phyloP scores from a whole-genome alignment of 2,113 vertebrate species.

The Naja naja region DNA sequence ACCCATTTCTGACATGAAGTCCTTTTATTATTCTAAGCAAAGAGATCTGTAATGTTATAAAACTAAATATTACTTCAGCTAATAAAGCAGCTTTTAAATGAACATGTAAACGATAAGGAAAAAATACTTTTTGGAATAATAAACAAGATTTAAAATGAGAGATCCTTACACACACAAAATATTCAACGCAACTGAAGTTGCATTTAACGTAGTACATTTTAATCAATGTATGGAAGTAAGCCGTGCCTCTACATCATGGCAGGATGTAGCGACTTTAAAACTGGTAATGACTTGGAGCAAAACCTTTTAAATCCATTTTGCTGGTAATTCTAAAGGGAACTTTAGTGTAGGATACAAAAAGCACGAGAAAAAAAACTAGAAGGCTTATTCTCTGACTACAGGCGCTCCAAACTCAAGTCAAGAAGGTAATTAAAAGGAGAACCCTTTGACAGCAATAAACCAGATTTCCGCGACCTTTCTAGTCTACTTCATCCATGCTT shows the following conservation, averaged over 20 bases:
- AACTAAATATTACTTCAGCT: not conserved
- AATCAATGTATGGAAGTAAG: not conserved
- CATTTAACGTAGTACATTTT: not conserved
- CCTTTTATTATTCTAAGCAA: not conserved
- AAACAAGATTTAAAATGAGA: not conserved
- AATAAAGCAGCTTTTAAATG: not conserved
- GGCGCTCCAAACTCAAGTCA: not conserved
- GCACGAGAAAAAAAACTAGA: not conserved
- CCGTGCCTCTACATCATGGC: not conserved
- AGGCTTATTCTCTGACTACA: not conserved
- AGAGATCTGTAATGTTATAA: not conserved
- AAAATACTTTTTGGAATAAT: not conserved
- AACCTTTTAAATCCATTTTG: not conserved
- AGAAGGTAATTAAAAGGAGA: not conserved
- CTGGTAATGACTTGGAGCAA: no score
- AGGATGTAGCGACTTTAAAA: not conserved
- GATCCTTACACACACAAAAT: not conserved
- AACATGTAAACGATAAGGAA: not conserved
- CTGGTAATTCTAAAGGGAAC: not conserved
- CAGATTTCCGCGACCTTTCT: rapidly evolving
- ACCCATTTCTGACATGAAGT: not conserved
- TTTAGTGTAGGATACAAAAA: not conserved
- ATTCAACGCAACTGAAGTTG: not conserved
- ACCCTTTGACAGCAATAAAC: not conserved
- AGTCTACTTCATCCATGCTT: rapidly evolving